These are phyloP conservation scores for Sarcophaga carnaria DNA, from an alignment of 2,888 invertebrate genomes.

Conservation along the genomic window DNA sequence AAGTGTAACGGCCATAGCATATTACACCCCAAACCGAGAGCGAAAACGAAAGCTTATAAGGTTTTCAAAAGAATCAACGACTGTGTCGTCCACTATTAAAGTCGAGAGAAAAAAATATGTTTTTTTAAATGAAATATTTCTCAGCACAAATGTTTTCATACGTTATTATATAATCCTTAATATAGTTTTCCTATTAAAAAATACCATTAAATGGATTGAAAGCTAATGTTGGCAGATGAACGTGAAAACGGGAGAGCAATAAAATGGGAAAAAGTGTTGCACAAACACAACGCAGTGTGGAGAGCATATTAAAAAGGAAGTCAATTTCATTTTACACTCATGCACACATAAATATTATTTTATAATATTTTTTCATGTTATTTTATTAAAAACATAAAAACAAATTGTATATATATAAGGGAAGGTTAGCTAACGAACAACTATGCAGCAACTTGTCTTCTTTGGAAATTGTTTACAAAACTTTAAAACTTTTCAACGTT, in stretches of 20 bases:
- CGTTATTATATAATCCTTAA: slow-evolving; percentile 3
- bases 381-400: too few relatives aligned
- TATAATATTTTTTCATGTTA: too few relatives aligned
- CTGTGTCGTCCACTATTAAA: background rate
- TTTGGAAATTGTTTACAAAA: too few relatives aligned
- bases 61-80: background rate
- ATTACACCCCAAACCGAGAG: background rate
- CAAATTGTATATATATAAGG: too few relatives aligned
- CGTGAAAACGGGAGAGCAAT: too few relatives aligned
- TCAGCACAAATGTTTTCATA: background rate
- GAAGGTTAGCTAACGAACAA: too few relatives aligned
- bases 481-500: too few relatives aligned
- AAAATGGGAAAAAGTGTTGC: background rate
- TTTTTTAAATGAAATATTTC: background rate
- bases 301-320: background rate
- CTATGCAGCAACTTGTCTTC: too few relatives aligned
- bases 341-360: too few relatives aligned
- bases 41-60: background rate
- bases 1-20: too few relatives aligned
- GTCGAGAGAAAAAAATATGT: too few relatives aligned
- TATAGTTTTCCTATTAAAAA: slow-evolving; percentile 14
- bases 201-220: slow-evolving; percentile 12
- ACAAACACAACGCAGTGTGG: background rate
- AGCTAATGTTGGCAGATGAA: background rate
- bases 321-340: background rate